Evolutionary conservation across 2,797 vertebrate genomes (phyloP).

Genomic region (Tragopan temminckii): DNA sequence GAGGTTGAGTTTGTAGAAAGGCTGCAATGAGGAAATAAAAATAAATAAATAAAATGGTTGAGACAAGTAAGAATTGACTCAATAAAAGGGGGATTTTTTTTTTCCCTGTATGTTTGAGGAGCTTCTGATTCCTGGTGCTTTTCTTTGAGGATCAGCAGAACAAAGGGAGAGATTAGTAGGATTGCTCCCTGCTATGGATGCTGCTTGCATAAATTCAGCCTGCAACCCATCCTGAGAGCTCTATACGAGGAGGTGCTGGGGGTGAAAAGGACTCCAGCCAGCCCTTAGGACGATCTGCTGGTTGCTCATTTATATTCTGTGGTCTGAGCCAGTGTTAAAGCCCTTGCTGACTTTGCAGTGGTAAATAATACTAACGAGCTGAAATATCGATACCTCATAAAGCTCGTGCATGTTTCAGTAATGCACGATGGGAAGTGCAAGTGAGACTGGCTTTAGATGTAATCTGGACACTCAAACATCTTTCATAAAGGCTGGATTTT

Average conservation of each 20-base stretch:
- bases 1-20: not conserved
- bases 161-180: not conserved
- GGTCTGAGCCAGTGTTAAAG: slow-evolving; percentile 8
- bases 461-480: not conserved
- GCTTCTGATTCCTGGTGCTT: not conserved
- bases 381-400: not conserved
- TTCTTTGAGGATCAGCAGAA: not conserved
- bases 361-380: slow-evolving; percentile 48
- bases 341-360: slow-evolving; percentile 36
- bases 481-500: not conserved
- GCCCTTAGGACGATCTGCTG: not conserved
- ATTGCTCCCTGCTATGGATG: not conserved
- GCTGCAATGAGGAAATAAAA: not conserved
- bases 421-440: not conserved
- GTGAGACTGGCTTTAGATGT: not conserved
- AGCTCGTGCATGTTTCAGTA: slow-evolving; percentile 1
- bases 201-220: not conserved
- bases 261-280: not conserved
- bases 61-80: not conserved
- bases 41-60: not conserved
- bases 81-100: not conserved
- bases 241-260: not conserved
- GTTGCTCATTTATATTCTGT: slow-evolving; percentile 48
- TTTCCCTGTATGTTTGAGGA: fast-evolving
- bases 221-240: not conserved